Evolutionary conservation across 1,140 invertebrate species (phyloP).

Genomic region (Hyposmocoma kahamanoa): DNA sequence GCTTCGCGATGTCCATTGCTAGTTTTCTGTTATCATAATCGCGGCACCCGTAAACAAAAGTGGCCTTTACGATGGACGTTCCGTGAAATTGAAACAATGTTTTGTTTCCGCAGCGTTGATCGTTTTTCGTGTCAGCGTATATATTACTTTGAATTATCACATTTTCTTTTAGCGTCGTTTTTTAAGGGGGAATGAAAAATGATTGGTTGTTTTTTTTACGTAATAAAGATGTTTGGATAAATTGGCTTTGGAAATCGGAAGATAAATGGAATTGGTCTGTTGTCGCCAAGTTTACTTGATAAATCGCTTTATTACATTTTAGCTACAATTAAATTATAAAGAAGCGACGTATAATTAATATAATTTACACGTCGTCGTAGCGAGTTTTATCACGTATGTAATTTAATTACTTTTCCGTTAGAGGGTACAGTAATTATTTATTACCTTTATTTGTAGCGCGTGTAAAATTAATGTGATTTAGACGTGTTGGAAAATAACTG

Average conservation of each 20-base stretch:
- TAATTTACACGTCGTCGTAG: too few relatives aligned
- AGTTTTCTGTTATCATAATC: slow-evolving; percentile 9
- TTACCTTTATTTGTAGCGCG: too few relatives aligned
- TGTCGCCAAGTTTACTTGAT: too few relatives aligned
- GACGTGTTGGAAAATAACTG: too few relatives aligned
- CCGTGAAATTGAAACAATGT: slow-evolving; percentile 6
- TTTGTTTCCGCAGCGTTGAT: slow-evolving; percentile 7
- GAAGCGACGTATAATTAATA: too few relatives aligned
- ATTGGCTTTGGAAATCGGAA: neutral
- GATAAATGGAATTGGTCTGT: neutral
- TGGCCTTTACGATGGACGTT: slow-evolving; percentile 7
- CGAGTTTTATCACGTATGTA: too few relatives aligned
- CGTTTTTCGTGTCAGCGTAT: slow-evolving; percentile 8
- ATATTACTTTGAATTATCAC: neutral
- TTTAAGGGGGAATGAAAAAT: neutral
- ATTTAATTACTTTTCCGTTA: too few relatives aligned
- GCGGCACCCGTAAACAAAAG: slow-evolving; percentile 6
- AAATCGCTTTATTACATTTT: too few relatives aligned
- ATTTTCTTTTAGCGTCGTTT: neutral
- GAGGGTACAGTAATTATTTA: too few relatives aligned
- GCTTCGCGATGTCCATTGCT: slow-evolving; percentile 2
- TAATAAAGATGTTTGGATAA: neutral
- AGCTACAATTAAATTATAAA: too few relatives aligned
- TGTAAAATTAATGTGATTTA: too few relatives aligned
- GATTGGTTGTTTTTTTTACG: neutral